Conservation (phyloP, 2,113 vertebrate species). For the Cercopithecus mona region DNA sequence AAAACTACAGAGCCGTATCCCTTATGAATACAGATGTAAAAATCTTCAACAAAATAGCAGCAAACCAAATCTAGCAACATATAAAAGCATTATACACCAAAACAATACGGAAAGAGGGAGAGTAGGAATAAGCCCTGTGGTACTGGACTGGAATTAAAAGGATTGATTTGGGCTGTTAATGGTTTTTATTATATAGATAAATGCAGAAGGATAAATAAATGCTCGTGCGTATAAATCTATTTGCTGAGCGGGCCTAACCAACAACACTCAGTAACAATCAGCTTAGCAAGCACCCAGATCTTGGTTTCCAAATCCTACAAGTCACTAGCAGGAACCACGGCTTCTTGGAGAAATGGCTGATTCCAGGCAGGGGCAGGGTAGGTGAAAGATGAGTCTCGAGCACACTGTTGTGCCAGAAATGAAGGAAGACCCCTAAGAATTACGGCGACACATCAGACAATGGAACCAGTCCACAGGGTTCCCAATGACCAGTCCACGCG, state of each 20-base stretch:
- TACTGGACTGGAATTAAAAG: no score
- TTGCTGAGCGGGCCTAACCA: background rate
- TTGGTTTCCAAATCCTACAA: background rate
- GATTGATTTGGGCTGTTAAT: background rate
- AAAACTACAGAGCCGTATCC: background rate
- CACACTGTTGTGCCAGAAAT: background rate
- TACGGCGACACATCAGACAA: background rate
- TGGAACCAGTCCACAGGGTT: background rate
- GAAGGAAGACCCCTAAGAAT: background rate
- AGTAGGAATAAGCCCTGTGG: no score
- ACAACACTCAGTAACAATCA: background rate
- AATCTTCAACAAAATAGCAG: background rate
- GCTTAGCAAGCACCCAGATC: background rate
- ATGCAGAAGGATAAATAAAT: background rate
- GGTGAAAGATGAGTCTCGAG: background rate
- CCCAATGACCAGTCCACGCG: background rate
- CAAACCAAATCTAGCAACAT: background rate
- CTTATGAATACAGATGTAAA: background rate
- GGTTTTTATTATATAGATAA: background rate
- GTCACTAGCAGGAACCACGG: background rate
- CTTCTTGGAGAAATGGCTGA: background rate
- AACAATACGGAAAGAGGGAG: background rate
- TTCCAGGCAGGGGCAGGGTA: background rate
- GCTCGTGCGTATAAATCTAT: no score
- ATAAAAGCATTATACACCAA: background rate